Percentiles rank a stretch among this genome's conserved stretches.
Evolutionary conservation across 1,140 invertebrate species (phyloP).

Genomic region (Atta colombica): DNA sequence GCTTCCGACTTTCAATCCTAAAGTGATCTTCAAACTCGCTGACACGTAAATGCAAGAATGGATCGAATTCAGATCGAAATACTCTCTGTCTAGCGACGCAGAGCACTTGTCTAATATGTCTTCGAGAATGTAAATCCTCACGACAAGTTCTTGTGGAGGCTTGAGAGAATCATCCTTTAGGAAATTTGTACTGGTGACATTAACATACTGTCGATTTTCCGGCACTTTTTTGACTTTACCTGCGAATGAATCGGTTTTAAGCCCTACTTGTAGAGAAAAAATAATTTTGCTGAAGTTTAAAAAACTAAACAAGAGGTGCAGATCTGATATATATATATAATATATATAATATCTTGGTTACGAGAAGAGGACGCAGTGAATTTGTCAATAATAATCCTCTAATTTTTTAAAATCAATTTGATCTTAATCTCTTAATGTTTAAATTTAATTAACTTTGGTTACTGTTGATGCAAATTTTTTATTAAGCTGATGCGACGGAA

Average conservation of each 20-base stretch:
- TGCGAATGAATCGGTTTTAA: background rate
- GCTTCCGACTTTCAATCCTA: constrained; percentile 81
- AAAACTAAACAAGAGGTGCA: too few species aligned
- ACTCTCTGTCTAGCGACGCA: constrained; percentile 22
- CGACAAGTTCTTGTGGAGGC: constrained; percentile 64
- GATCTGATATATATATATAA: too few species aligned
- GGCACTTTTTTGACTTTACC: constrained; percentile 71
- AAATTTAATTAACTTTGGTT: too few species aligned
- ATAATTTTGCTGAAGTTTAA: too few species aligned
- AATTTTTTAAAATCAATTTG: too few species aligned
- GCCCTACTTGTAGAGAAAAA: background rate
- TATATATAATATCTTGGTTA: too few species aligned
- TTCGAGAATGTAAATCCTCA: constrained; percentile 77
- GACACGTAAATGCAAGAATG: constrained; percentile 76
- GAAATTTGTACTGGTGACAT: constrained; percentile 41
- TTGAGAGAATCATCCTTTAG: background rate
- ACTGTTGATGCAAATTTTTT: too few species aligned
- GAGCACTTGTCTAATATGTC: constrained; percentile 62
- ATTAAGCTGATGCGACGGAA: too few species aligned
- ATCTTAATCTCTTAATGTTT: too few species aligned
- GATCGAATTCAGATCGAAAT: constrained; percentile 53
- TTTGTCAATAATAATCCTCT: too few species aligned
- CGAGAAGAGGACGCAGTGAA: too few species aligned
- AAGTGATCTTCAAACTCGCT: constrained; percentile 74
- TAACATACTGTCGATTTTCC: constrained; percentile 62